Evolutionary conservation across 1,140 invertebrate genomes (phyloP), one percentile per base, ranked within the genome.

Genomic region (Drosophila orena): DNA sequence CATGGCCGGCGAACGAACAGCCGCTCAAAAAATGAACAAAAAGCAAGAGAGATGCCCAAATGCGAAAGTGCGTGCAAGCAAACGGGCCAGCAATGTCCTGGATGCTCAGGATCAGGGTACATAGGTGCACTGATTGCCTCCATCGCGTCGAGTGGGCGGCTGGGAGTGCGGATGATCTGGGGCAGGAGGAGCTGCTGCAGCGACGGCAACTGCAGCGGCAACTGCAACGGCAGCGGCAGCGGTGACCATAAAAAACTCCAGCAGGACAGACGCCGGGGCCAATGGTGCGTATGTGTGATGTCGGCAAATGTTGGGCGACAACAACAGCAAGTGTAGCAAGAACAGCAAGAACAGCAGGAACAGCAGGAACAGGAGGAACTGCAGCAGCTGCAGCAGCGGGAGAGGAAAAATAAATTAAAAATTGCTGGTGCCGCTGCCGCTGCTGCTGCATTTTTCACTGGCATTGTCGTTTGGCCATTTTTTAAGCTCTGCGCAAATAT

Each of bases 1-100:
- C 43, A 46, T 70, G 57, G 53, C 80, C 66, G 43, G 43, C 40
- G 49, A 44, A 55, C 60, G 66, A 43, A 34, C 40, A 43, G 37
- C 49, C 60, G 68, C 53, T 77, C 71, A 89, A 89, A 86, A 89
- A 90, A 90, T 89, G 80, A 90, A 90, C 84, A 89, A 89, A 89
- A 89, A 80, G 86, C 43, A 89, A 89, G 77, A 85, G 84, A 89
- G 84, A 89, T 90, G 84, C 86, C 84, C 80, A 88, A 88, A 88
- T 88, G 85, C 65, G 80, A 70, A 89, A 84, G 66, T 57, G 71
- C 85, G 54, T 88, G 84, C 79, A 88, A 84, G 84, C 80, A 88
- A 88, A 90, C 84, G 85, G 64, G 84, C 79, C 84, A 54, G 66
- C 66, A 59, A 43, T 72, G 69, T 72, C 66, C 66, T 58, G 24